Evolutionary conservation across 2,888 invertebrate species (phyloP), one percentile per base, ranked within the genome.

Genomic region (Tribolium freemani): DNA sequence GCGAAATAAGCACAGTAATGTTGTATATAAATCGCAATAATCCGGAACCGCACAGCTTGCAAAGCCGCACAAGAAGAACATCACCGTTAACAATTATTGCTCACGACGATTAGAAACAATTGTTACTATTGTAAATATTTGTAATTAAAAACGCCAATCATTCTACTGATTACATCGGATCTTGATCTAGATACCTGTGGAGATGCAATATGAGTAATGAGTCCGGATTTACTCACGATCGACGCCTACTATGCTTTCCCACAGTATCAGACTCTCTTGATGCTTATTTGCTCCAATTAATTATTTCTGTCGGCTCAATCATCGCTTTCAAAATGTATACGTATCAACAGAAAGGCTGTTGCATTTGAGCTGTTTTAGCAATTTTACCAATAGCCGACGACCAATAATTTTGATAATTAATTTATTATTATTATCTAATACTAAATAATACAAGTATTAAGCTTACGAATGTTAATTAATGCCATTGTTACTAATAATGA

Each of bases 81-180:
- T 64, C 64, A 69, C 75, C 76, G 75, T 75, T 74, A 57, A 70
- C 63, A 60, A 75, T 72, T 58, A 75, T 72, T 75, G 75, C 71
- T 75, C 76, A 75, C 72, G 75, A 69, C 76, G 75, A 75, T 74
- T 74, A 74, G 74, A 78, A 82, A 82, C 81, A 81, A 82, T 82
- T 78, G 80, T 73, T 73, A 72, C 77, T 76, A 80, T 81, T 80
- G 80, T 81, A 76, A 80, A 81, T 77, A 81, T 76, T 78, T 74
- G 77, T 79, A 81, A 82, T 83, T 82, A 81, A 82, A 82, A 83
- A 82, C 78, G 81, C 82, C 82, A 82, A 83, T 83, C 82, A 82
- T 79, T 78, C 67, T 11, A 75, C 71, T 77, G 79, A 82, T 81
- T 77, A 78, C 80, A 82, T 82, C 79, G 79, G 71, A 80, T 80